A percentile compares a stretch with the other conserved stretches of the same genome.
These are phyloP conservation scores for Triplophysa siluroides DNA, from an alignment of 2,113 vertebrate genomes.

Conservation along the genomic window DNA sequence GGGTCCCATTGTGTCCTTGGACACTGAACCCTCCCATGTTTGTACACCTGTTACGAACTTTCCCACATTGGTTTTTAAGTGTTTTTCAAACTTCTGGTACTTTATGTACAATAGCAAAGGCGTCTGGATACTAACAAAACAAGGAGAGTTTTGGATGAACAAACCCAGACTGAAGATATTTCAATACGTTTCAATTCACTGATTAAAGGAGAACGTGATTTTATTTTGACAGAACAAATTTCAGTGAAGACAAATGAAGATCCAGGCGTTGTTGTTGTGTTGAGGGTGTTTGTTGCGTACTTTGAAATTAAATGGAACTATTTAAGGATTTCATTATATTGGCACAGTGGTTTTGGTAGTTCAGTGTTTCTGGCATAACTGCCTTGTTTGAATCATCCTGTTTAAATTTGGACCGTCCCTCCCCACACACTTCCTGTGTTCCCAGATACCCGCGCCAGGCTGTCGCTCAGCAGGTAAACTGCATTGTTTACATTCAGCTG, in stretches of 20 bases:
- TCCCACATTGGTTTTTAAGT: background rate
- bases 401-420: constrained; percentile 14
- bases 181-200: background rate
- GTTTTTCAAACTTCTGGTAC: background rate
- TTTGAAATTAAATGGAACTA: background rate
- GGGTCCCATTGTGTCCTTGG: background rate
- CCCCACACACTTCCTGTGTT: constrained; percentile 49
- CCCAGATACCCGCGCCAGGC: constrained; percentile 37
- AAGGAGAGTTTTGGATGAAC: background rate
- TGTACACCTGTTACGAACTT: constrained; percentile 1
- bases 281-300: too few species aligned
- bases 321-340: background rate
- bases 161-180: constrained; percentile 8
- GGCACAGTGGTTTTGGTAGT: background rate
- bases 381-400: background rate
- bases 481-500: constrained; percentile 46
- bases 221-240: background rate
- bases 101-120: background rate
- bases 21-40: background rate
- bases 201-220: background rate
- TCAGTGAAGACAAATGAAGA: background rate
- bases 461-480: constrained; percentile 42
- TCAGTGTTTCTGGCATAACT: background rate
- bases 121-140: background rate
- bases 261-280: background rate